These are phyloP conservation scores for Exocentrus adspersus DNA, from an alignment of 2,888 invertebrate genomes.

Conservation along the genomic window DNA sequence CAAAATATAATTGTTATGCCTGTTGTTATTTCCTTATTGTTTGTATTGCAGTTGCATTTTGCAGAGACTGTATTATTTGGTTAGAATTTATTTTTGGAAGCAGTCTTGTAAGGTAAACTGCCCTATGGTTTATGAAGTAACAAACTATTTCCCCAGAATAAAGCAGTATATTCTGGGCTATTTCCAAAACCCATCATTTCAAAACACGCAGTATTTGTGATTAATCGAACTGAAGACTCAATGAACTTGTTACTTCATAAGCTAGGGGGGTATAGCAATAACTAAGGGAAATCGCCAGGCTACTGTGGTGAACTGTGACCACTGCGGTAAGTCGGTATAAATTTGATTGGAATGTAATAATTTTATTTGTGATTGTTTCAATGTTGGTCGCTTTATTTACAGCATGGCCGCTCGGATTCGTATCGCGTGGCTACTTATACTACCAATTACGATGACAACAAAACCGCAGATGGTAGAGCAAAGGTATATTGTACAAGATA, in stretches of 20 bases:
- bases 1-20: background rate
- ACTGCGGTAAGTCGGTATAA: slow-evolving; percentile 20
- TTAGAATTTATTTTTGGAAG: background rate
- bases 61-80: background rate
- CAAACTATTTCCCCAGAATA: background rate
- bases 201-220: too few species aligned
- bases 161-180: too few species aligned
- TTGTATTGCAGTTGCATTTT: too few species aligned
- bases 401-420: slow-evolving; percentile 96
- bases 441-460: slow-evolving; percentile 92
- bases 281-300: background rate
- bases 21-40: background rate
- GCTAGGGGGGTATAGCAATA: background rate
- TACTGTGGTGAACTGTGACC: slow-evolving; percentile 6
- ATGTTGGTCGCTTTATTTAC: slow-evolving; percentile 57
- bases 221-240: too few species aligned
- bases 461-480: slow-evolving; percentile 92
- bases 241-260: slow-evolving; percentile 11
- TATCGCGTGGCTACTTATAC: slow-evolving; percentile 97
- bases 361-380: slow-evolving; percentile 29
- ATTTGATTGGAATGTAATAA: slow-evolving; percentile 14
- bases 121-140: background rate
- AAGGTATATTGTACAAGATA: slow-evolving; percentile 71
- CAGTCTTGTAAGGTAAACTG: background rate
- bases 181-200: too few species aligned